Evolutionary conservation across 2,113 vertebrate species (phyloP), one percentile per base, ranked within the genome.

Genomic region (Barnardius zonarius): DNA sequence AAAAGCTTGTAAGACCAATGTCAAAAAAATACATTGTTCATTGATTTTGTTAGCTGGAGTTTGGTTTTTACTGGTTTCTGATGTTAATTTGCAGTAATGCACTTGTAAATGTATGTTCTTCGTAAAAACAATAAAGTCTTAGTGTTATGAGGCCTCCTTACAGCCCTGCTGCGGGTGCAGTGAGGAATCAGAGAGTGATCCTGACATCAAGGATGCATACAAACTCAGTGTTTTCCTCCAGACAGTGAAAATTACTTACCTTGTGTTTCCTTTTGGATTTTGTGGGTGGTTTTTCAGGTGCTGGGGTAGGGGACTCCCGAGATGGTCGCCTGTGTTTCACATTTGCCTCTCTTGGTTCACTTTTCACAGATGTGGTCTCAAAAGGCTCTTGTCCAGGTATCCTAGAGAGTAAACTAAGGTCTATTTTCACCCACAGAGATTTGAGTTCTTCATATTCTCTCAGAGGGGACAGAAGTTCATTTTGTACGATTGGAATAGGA

Each of bases 211-310:
- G 28, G 54, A 46, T 33, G 31, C 43, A 68, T 1, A 68, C 76
- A 88, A 81, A 86, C 9, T 7, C 35, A 39, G 9, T 13, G 7
- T 16, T 78, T 88, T 55, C 51, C 64, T 61, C 52, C 2, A 2
- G 57, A 64, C 1, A 4, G 51, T 55, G 37, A 30, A 41, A 62
- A 43, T 1, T 0, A 39, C 97, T 98, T 97, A 99, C 99, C 99
- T 99, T 99, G 98, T 99, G 99, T 98, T 99, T 99, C 96, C 99
- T 98, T 97, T 99, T 99, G 92, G 98, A 98, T 97, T 99, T 99
- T 83, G 97, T 98, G 88, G 97, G 66, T 46, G 98, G 97, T 96
- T 99, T 99, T 82, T 99, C 99, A 25, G 93, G 92, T 57, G 96
- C 87, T 48, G 96, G 88, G 35, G 97, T 96, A 7, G 98, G 97